Conservation (phyloP, 2,113 vertebrate species). For the Elephantulus edwardii region DNA sequence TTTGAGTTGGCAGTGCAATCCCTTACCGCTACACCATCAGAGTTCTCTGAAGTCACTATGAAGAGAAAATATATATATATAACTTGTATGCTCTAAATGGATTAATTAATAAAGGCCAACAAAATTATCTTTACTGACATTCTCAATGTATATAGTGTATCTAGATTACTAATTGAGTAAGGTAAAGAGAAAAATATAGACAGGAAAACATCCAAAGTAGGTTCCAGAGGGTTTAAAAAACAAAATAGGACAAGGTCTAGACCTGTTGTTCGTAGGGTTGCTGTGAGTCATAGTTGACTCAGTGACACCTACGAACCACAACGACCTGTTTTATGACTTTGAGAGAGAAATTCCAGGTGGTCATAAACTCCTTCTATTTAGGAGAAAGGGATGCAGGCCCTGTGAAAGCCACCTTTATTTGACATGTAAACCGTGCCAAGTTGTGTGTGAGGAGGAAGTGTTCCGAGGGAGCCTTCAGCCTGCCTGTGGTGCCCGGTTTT, state of each 20-base stretch:
- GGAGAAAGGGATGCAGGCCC: neutral
- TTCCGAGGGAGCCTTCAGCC: neutral
- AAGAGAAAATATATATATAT: neutral
- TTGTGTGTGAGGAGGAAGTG: neutral
- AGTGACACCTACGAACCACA: too few species aligned
- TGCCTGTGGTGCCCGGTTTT: neutral
- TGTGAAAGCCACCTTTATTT: slow-evolving; percentile 10
- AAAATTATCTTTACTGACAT: neutral
- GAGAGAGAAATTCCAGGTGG: neutral
- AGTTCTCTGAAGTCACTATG: neutral
- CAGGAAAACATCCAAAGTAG: slow-evolving; percentile 30
- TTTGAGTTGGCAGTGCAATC: neutral
- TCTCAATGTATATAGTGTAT: slow-evolving; percentile 1
- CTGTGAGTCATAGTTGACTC: too few species aligned
- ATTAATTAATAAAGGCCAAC: neutral
- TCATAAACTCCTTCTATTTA: slow-evolving; percentile 3
- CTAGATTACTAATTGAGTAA: neutral
- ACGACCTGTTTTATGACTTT: slow-evolving; percentile 10
- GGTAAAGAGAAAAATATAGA: slow-evolving; percentile 22
- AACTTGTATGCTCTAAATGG: neutral
- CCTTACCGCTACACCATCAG: neutral
- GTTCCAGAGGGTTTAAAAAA: neutral
- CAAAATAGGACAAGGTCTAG: too few species aligned
- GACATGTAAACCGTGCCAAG: neutral
- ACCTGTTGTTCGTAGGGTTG: too few species aligned